Conservation (phyloP, 2,113 vertebrate genomes). For the Condylura cristata region DNA sequence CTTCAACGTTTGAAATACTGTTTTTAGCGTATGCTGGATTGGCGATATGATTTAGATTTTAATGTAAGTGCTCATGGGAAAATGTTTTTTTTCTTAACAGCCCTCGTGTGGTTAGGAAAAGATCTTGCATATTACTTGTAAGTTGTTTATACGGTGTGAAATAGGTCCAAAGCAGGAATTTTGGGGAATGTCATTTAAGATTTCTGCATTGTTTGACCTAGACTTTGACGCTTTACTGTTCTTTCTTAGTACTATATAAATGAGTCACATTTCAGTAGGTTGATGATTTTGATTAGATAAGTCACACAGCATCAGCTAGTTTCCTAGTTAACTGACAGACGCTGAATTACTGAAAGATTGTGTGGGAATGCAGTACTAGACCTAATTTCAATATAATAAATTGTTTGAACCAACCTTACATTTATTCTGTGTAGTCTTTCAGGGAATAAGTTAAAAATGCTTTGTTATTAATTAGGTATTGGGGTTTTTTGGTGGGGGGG, state of each 20-base stretch:
- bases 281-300: not conserved
- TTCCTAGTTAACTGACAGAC: not conserved
- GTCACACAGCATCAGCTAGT: not conserved
- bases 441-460: not conserved
- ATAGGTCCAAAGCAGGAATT: not conserved
- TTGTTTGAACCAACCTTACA: not conserved
- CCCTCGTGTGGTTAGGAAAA: not conserved
- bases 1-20: conserved; percentile 53
- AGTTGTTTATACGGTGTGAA: not conserved
- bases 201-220: conserved; percentile 38
- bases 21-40: conserved; percentile 70
- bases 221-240: conserved; percentile 64
- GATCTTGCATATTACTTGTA: not conserved
- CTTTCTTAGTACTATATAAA: not conserved
- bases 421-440: not conserved
- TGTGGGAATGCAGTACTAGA: not conserved
- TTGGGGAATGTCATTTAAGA: conserved; percentile 26
- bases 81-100: not conserved
- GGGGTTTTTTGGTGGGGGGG: not conserved
- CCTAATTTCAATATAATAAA: conserved; percentile 26
- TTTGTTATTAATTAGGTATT: conserved; percentile 16
- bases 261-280: conserved; percentile 49
- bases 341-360: not conserved
- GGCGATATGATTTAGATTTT: conserved; percentile 60
- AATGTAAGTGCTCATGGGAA: conserved; percentile 33